Evolutionary conservation across 2,797 vertebrate genomes (phyloP).

Genomic region (Semotilus atromaculatus): DNA sequence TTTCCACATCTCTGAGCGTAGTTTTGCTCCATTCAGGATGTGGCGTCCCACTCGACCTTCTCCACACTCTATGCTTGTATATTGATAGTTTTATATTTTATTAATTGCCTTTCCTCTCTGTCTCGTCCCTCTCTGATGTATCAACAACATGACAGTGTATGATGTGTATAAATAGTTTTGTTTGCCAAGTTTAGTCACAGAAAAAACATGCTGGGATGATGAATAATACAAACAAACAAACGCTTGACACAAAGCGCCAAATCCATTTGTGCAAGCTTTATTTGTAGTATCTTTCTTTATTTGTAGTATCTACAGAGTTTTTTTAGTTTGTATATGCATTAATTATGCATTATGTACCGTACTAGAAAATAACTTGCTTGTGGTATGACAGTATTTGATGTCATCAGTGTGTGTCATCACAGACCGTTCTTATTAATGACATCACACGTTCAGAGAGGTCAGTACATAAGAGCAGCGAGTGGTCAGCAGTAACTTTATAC

Average conservation of each 20-base stretch:
- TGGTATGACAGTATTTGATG: neutral
- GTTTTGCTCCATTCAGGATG: neutral
- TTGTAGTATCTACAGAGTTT: neutral
- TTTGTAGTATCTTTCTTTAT: neutral
- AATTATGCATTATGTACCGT: neutral
- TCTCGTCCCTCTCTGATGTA: slow-evolving; percentile 2
- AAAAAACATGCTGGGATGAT: neutral
- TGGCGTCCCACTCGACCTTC: neutral
- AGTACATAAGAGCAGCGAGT: neutral
- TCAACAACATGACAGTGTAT: slow-evolving; percentile 1
- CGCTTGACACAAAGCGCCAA: neutral
- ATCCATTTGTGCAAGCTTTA: neutral
- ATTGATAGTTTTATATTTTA: slow-evolving; percentile 40
- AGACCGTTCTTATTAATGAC: slow-evolving; percentile 2
- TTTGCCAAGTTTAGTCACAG: neutral
- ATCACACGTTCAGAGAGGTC: slow-evolving; percentile 17
- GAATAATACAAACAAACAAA: slow-evolving; percentile 36
- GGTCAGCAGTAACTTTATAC: slow-evolving; percentile 9
- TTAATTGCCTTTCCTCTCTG: slow-evolving; percentile 2
- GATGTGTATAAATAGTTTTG: slow-evolving; percentile 6
- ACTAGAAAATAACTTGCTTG: neutral
- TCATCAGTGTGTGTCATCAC: neutral
- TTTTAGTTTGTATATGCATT: neutral
- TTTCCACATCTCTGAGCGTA: neutral
- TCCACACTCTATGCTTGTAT: slow-evolving; percentile 3